Evolutionary conservation across 2,113 vertebrate species (phyloP).

Genomic region (Hippocampus zosterae): DNA sequence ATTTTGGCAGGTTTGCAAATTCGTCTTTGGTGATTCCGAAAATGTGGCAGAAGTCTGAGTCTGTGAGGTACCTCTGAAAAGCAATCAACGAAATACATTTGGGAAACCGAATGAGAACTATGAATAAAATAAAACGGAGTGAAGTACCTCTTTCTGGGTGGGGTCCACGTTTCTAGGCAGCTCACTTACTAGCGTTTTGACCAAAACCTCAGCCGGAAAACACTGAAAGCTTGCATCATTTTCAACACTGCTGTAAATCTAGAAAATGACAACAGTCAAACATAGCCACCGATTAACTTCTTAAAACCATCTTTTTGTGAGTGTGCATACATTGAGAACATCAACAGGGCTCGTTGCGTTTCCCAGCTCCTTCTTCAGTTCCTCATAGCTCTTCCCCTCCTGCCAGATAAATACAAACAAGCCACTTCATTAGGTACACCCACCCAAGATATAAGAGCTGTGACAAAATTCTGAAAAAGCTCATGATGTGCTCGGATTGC

Average conservation of each 20-base stretch:
- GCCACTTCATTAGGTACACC: neutral
- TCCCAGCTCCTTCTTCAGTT: slow-evolving; percentile 80
- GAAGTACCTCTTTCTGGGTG: slow-evolving; percentile 75
- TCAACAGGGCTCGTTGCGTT: slow-evolving; percentile 48
- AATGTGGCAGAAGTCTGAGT: slow-evolving; percentile 72
- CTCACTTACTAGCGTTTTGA: slow-evolving; percentile 68
- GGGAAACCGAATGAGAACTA: no score
- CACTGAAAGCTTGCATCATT: slow-evolving; percentile 2
- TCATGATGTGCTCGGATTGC: no score
- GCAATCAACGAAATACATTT: slow-evolving; percentile 4
- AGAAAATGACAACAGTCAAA: slow-evolving; percentile 9
- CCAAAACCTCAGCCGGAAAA: slow-evolving; percentile 69
- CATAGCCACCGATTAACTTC: neutral
- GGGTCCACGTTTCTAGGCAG: slow-evolving; percentile 80
- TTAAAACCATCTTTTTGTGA: neutral
- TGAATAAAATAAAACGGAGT: neutral
- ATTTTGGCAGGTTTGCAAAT: slow-evolving; percentile 73
- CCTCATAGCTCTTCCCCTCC: slow-evolving; percentile 82
- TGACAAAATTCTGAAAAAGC: no score
- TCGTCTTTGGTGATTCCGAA: slow-evolving; percentile 77
- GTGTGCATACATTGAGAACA: slow-evolving; percentile 61
- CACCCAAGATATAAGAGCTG: neutral
- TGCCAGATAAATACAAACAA: slow-evolving; percentile 45
- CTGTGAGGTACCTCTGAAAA: slow-evolving; percentile 78
- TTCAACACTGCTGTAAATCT: slow-evolving; percentile 40